Percentiles rank a stretch among this genome's conserved stretches.
Evolutionary conservation across 2,888 invertebrate species (phyloP).

Genomic region (Rhamphomyia laevipes): DNA sequence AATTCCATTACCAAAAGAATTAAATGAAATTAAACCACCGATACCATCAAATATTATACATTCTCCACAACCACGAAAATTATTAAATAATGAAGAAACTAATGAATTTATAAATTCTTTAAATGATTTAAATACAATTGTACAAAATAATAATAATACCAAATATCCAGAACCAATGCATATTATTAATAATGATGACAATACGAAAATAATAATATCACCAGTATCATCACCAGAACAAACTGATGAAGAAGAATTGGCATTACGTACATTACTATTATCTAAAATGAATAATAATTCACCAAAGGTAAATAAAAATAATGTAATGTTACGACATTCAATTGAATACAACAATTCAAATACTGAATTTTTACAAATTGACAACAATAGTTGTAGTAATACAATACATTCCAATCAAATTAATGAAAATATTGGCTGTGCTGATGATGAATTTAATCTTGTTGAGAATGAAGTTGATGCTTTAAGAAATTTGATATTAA

Average conservation of each 20-base stretch:
- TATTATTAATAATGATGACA: not conserved
- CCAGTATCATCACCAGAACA: constrained; percentile 14
- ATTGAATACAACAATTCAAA: not conserved
- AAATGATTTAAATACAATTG: not conserved
- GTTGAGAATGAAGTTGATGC: constrained; percentile 18
- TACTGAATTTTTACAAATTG: no score
- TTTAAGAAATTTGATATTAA: constrained; percentile 23
- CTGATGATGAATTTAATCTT: not conserved
- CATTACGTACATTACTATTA: constrained; percentile 28
- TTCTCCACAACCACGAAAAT: constrained; percentile 7
- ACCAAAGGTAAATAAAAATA: constrained; percentile 12
- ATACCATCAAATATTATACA: constrained; percentile 13
- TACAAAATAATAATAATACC: not conserved
- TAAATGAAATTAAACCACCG: constrained; percentile 6
- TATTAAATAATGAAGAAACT: not conserved
- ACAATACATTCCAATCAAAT: not conserved
- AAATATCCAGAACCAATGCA: not conserved
- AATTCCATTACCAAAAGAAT: constrained; percentile 14
- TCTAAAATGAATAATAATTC: constrained; percentile 22
- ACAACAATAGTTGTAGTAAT: not conserved
- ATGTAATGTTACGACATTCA: not conserved
- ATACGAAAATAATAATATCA: constrained; percentile 7
- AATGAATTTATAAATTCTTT: no score
- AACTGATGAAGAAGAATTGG: constrained; percentile 28
- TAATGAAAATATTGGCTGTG: not conserved